Base-by-base conservation (phyloP, 1,140 invertebrate genomes). In the Polypedilum pembai region DNA sequence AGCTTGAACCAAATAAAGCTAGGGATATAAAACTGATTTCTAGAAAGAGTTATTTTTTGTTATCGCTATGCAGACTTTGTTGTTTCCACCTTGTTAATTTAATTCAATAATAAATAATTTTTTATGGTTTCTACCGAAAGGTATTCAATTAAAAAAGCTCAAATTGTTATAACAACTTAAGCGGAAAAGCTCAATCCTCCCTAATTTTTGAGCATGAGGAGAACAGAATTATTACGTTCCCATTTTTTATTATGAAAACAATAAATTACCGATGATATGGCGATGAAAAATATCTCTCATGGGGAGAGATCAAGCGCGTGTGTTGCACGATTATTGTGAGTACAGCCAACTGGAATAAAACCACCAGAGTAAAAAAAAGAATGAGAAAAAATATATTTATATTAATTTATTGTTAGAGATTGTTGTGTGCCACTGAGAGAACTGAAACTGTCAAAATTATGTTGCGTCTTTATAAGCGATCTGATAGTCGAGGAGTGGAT, bases 401-500 rank as follows among this genome's bases (percentile, higher is more conserved):
- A n/a, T 56, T 56, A 56, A 56, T 56, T 56, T 56, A 56, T 56
- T 33, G 45, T n/a, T 12, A 12, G 45, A 56, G 45, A 56, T 56
- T 56, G 45, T 56, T 56, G 24, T 33, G 5, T n/a, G n/a, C n/a
- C 24, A 3, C 24, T 33, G 12, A 56, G 12, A n/a, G n/a, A 56
- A 56, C 45, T 56, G 45, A 56, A 56, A 56, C 45, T 56, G 45
- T 56, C 45, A 56, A 56, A 56, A 56, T 56, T 56, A 56, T 56
- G 8, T 56, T 56, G 45, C n/a, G 45, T 56, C 45, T 56, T 12
- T 56, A 56, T 56, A 56, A 56, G n/a, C 41, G 4, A 56, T n/a
- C 8, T 15, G 4, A 56, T n/a, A 56, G 45, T 56, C 12, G 45
- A 56, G 12, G 45, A 3, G 12, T n/a, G 15, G 0, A 56, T 4